These are phyloP conservation scores for Drosophila phalerata DNA, from an alignment of 2,888 invertebrate species.

Conservation along the genomic window DNA sequence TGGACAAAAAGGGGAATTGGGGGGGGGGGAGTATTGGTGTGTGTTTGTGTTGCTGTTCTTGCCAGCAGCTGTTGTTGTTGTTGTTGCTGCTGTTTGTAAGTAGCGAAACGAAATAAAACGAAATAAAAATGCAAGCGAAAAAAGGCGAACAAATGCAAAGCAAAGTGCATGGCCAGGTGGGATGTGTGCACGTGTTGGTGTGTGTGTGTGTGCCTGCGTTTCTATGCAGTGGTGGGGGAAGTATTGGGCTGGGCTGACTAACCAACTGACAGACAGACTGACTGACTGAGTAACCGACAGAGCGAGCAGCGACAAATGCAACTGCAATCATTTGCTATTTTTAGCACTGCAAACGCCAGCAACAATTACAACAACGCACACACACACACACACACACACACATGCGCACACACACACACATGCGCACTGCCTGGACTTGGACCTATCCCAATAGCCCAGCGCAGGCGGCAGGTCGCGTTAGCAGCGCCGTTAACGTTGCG, in stretches of 20 bases:
- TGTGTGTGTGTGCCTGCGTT: neutral
- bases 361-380: constrained; percentile 16
- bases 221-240: neutral
- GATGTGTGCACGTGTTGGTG: constrained; percentile 7
- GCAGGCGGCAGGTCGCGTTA: constrained; percentile 66
- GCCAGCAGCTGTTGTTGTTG: constrained; percentile 18
- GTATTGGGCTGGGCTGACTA: neutral
- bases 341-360: constrained; percentile 47
- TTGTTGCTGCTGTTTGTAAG: constrained; percentile 21
- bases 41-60: constrained; percentile 42
- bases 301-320: constrained; percentile 46
- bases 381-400: constrained; percentile 16
- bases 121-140: constrained; percentile 39
- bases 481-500: constrained; percentile 36
- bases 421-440: constrained; percentile 64
- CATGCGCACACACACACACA: constrained; percentile 14
- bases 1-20: constrained; percentile 32
- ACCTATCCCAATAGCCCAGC: constrained; percentile 69
- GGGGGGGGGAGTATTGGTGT: neutral
- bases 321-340: constrained; percentile 71
- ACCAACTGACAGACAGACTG: constrained; percentile 14
- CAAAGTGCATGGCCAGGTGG: constrained; percentile 65
- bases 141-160: constrained; percentile 55
- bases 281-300: constrained; percentile 61
- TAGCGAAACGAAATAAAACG: constrained; percentile 44